Conservation (phyloP, 2,113 vertebrate species). For the Sturnira hondurensis region DNA sequence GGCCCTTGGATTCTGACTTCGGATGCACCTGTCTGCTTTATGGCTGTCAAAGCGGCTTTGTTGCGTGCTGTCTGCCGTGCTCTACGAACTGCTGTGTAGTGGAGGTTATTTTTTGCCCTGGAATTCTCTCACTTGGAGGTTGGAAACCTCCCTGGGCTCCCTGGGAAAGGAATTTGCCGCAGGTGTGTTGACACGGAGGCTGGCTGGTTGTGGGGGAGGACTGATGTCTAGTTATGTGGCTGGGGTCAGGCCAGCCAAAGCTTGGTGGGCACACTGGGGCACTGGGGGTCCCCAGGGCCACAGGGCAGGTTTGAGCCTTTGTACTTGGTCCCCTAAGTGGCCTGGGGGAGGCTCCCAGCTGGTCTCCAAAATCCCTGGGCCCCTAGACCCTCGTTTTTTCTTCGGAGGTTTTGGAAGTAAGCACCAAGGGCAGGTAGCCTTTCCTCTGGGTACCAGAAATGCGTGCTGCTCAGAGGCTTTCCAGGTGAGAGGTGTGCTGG, state of each 20-base stretch:
- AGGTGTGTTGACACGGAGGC: neutral
- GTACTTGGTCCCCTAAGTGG: neutral
- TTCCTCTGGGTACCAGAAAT: neutral
- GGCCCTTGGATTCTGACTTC: neutral
- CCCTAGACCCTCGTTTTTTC: slow-evolving; percentile 12
- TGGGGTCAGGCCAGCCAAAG: neutral
- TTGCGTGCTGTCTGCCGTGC: neutral
- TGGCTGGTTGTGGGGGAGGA: neutral
- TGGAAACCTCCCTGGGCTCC: neutral
- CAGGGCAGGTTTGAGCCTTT: neutral
- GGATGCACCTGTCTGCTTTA: neutral
- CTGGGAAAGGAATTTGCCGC: neutral
- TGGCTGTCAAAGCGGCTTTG: neutral
- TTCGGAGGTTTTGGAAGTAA: slow-evolving; percentile 16
- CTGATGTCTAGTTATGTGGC: neutral
- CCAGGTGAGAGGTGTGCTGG: slow-evolving; percentile 49
- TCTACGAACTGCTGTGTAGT: slow-evolving; percentile 20
- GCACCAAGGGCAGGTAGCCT: slow-evolving; percentile 48
- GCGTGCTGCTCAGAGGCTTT: neutral
- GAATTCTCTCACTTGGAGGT: slow-evolving; percentile 25
- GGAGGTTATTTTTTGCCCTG: neutral
- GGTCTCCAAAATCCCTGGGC: neutral
- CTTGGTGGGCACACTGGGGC: neutral
- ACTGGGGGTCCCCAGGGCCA: neutral
- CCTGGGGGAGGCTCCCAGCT: neutral